Percentiles rank a stretch among this genome's conserved stretches.
Evolutionary conservation across 2,797 vertebrate species (phyloP).

Genomic region (Xiphophorus birchmanni): DNA sequence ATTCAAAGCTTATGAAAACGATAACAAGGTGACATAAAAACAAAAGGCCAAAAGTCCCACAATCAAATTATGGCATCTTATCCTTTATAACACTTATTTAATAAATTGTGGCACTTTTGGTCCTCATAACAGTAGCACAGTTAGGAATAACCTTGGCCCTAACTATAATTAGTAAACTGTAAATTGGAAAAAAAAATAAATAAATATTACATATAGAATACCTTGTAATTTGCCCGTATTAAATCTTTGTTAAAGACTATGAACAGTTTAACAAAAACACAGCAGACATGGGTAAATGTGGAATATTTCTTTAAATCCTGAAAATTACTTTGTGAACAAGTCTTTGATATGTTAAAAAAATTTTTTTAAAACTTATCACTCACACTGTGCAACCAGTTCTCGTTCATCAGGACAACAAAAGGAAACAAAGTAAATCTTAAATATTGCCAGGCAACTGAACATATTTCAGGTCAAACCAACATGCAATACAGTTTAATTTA

Average conservation of each 20-base stretch:
- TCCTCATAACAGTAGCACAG: not conserved
- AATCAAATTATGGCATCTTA: not conserved
- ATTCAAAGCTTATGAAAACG: not conserved
- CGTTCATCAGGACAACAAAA: not conserved
- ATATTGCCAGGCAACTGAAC: not conserved
- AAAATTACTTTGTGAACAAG: not conserved
- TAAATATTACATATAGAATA: not conserved
- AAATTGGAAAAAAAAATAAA: not conserved
- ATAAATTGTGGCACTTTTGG: not conserved
- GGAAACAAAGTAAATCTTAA: conserved; percentile 1
- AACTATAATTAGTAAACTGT: not conserved
- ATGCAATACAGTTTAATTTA: conserved; percentile 13
- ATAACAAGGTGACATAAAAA: not conserved
- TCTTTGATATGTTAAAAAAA: not conserved
- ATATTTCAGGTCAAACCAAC: conserved; percentile 15
- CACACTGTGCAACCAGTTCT: not conserved
- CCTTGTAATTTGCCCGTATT: not conserved
- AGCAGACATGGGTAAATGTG: not conserved
- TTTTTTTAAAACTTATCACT: not conserved
- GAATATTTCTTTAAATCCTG: not conserved
- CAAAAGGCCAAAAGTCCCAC: not conserved
- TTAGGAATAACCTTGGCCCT: not conserved
- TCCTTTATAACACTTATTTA: not conserved
- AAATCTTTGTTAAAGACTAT: not conserved
- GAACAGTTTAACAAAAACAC: not conserved